Evolutionary conservation across 2,888 invertebrate genomes (phyloP).

Genomic region (Abrostola tripartita): DNA sequence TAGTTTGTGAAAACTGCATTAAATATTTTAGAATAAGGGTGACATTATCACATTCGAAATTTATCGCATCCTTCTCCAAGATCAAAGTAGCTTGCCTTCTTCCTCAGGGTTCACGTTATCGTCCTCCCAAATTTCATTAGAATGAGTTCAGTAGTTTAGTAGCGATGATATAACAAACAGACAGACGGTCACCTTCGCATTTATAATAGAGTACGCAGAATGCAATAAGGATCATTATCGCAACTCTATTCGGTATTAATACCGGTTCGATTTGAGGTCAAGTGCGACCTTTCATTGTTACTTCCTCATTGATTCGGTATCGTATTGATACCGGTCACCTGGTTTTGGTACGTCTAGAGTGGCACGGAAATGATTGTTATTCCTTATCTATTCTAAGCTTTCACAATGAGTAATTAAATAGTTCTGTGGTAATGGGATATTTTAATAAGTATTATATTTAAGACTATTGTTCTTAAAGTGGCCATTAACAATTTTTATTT

Average conservation of each 20-base stretch:
- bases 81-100: too few species aligned
- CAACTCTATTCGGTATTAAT: constrained; percentile 21
- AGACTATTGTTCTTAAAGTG: not conserved
- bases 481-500: too few species aligned
- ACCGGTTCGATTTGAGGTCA: constrained; percentile 69
- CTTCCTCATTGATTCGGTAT: constrained; percentile 64
- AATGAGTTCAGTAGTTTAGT: constrained; percentile 2
- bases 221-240: constrained; percentile 36
- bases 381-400: constrained; percentile 54
- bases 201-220: constrained; percentile 21
- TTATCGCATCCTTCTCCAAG: too few species aligned
- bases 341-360: constrained; percentile 51
- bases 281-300: constrained; percentile 67
- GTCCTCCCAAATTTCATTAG: too few species aligned
- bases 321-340: constrained; percentile 58
- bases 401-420: constrained; percentile 55
- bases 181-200: too few species aligned
- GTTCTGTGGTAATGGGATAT: not conserved
- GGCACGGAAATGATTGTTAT: constrained; percentile 56
- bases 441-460: constrained; percentile 3
- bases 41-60: too few species aligned
- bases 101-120: too few species aligned
- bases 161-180: too few species aligned
- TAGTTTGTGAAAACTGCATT: too few species aligned
- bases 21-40: too few species aligned